Conservation (phyloP, 2,113 vertebrate species). For the Neolamprologus kungweensis region DNA sequence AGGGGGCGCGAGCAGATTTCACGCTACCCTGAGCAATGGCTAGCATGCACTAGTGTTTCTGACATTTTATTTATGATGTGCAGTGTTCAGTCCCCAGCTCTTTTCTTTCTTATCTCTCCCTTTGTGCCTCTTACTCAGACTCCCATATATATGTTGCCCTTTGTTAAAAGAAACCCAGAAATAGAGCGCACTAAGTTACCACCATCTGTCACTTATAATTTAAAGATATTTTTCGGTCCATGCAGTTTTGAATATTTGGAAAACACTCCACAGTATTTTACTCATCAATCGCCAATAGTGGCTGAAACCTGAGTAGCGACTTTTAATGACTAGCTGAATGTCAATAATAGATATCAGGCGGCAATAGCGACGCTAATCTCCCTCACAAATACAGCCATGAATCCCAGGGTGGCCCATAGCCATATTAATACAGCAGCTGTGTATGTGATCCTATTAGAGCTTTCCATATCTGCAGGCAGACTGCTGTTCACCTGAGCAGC, state of each 20-base stretch:
- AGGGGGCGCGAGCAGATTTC: constrained; percentile 56
- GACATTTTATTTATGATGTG: constrained; percentile 71
- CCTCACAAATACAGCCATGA: constrained; percentile 1
- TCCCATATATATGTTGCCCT: background rate
- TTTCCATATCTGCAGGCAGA: background rate
- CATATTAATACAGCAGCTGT: background rate
- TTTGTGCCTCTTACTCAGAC: background rate
- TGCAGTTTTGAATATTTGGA: background rate
- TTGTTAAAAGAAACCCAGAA: background rate
- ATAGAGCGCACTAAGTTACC: background rate
- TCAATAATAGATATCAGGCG: background rate
- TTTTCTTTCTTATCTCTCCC: constrained; percentile 1
- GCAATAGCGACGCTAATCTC: background rate
- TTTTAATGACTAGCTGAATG: background rate
- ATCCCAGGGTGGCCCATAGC: background rate
- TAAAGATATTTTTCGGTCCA: fast-evolving
- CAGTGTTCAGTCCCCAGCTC: constrained; percentile 28
- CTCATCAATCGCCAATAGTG: background rate
- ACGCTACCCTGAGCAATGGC: constrained; percentile 60
- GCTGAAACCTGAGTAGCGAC: background rate
- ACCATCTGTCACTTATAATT: background rate
- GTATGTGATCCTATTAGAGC: constrained; percentile 12
- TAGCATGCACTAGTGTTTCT: constrained; percentile 49
- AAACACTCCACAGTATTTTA: background rate
- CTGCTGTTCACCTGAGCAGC: constrained; percentile 33